These are phyloP conservation scores for Squalus acanthias DNA, from an alignment of 2,797 vertebrate genomes.

Conservation along the genomic window DNA sequence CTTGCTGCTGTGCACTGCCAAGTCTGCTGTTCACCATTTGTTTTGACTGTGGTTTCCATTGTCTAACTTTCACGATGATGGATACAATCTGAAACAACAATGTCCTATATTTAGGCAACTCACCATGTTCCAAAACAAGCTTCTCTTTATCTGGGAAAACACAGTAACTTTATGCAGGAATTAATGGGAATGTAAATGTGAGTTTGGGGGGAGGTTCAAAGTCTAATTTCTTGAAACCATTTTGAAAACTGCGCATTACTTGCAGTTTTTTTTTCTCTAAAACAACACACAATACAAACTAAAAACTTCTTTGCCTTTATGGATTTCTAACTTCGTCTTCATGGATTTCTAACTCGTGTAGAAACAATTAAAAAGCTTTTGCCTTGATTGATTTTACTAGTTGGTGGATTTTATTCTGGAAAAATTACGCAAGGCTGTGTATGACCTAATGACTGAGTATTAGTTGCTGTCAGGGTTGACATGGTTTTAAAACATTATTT, in stretches of 20 bases:
- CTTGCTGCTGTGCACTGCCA: constrained; percentile 31
- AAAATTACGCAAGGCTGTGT: neutral
- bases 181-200: constrained; percentile 22
- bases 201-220: neutral
- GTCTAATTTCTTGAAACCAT: constrained; percentile 9
- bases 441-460: constrained; percentile 8
- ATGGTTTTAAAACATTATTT: constrained; percentile 16
- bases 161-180: neutral
- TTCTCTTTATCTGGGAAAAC: constrained; percentile 29
- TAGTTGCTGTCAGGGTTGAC: neutral
- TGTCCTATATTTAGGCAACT: constrained; percentile 37
- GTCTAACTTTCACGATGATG: constrained; percentile 36
- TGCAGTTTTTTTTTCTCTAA: neutral
- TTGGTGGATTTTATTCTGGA: constrained; percentile 2
- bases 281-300: neutral
- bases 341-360: neutral
- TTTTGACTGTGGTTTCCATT: constrained; percentile 37
- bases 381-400: neutral
- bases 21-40: constrained; percentile 30
- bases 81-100: constrained; percentile 38
- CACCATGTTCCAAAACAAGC: constrained; percentile 37
- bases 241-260: neutral
- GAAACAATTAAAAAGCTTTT: neutral
- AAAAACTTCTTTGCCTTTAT: neutral
- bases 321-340: neutral